Base-by-base conservation (phyloP, 2,797 vertebrate species). In the Astyanax mexicanus region DNA sequence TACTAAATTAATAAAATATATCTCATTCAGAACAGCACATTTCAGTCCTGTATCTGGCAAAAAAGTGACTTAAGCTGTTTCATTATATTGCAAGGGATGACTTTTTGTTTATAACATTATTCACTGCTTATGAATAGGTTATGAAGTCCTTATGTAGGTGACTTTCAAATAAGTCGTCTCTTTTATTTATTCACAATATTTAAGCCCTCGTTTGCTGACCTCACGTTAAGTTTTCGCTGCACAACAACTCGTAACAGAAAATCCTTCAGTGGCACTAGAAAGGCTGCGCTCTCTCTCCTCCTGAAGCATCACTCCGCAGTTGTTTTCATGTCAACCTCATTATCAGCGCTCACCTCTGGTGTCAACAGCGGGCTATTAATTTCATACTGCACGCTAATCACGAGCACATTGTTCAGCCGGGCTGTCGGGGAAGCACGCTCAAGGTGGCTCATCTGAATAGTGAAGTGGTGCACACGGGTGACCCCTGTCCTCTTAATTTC, bases 361-460 rank as follows among this genome's bases (percentile, higher is more conserved):
- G 70, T 71, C 32, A 64, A 72, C 40, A 61, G 37, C 49, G 32
- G 27, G 29, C 32, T 57, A 80, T 81, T 82, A 84, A 84, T 86
- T 88, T 86, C 75, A 73, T 84, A 84, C 81, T 80, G 78, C 68
- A 65, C 74, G 80, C 75, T 72, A 80, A 88, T 89, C 86, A 86
- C 80, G 84, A 80, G 81, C 79, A 84, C 82, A 87, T 83, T 88
- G 85, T 86, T 89, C 32, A 21, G 17, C 83, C 85, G 83, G 84
- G 76, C 84, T 84, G 83, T 87, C 83, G 83, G 21, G 70, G 80
- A 83, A 90, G 84, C 86, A 84, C 80, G 86, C 85, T 89, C 84
- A 85, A 83, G 81, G 77, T 87, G 86, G 80, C 84, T 88, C 84
- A 87, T 89, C 85, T 86, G 85, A 86, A 88, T 81, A 80, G 86